These are phyloP conservation scores for Otocyon megalotis DNA, from an alignment of 2,113 vertebrate genomes.

Conservation along the genomic window DNA sequence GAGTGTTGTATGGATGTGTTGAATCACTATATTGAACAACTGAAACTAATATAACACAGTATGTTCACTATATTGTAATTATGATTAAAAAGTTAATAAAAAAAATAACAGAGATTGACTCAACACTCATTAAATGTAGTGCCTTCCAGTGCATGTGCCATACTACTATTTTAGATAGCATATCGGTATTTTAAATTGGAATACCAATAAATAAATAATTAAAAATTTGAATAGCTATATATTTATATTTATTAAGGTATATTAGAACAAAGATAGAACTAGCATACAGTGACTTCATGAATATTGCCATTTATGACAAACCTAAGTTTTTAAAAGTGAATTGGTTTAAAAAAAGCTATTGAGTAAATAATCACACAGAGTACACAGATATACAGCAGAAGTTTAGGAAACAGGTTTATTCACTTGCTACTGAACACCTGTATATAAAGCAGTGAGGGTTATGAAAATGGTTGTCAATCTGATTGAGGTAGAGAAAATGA, in stretches of 20 bases:
- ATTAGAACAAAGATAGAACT: slow-evolving; percentile 37
- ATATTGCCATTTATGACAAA: slow-evolving; percentile 7
- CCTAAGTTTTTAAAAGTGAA: slow-evolving; percentile 50
- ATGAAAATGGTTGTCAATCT: neutral
- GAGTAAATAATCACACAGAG: neutral
- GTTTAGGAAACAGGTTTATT: slow-evolving; percentile 4
- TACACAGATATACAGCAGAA: neutral
- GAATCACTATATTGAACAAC: neutral
- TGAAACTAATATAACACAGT: neutral
- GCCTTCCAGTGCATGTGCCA: neutral
- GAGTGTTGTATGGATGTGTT: neutral
- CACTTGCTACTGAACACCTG: neutral
- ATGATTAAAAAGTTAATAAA: neutral
- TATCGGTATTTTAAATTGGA: slow-evolving; percentile 11
- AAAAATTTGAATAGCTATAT: neutral
- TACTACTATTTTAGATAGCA: neutral
- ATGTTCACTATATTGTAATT: neutral
- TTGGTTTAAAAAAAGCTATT: neutral
- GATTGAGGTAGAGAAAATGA: neutral
- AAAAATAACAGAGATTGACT: neutral
- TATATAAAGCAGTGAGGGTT: neutral
- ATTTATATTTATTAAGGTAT: neutral
- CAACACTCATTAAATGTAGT: neutral
- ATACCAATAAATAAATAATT: neutral
- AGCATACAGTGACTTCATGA: slow-evolving; percentile 5